Percentiles rank a stretch among this genome's conserved stretches.
Evolutionary conservation across 2,797 vertebrate species (phyloP).

Genomic region (Gila robusta): DNA sequence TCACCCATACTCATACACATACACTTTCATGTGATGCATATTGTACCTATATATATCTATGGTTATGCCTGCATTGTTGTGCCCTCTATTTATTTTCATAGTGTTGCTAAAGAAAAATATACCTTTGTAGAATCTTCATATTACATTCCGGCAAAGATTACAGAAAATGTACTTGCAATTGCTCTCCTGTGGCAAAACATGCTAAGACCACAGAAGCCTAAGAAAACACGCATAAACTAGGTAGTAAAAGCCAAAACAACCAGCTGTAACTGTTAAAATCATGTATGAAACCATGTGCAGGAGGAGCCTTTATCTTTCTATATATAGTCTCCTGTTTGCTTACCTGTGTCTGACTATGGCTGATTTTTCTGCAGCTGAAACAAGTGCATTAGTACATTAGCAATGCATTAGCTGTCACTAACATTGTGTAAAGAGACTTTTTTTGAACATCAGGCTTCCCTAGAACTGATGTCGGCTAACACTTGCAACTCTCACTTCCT

Average conservation of each 20-base stretch:
- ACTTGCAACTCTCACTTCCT: constrained; percentile 26
- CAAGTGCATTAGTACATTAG: constrained; percentile 1
- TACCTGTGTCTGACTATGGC: background rate
- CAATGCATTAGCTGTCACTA: constrained; percentile 15
- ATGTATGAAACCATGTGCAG: background rate
- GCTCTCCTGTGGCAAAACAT: background rate
- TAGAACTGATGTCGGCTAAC: background rate
- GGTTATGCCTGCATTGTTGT: background rate
- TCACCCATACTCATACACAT: too few relatives aligned
- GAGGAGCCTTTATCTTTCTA: background rate
- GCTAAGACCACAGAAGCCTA: background rate
- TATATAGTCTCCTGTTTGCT: background rate
- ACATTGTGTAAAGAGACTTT: background rate
- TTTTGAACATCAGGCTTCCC: background rate
- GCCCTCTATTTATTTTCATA: background rate
- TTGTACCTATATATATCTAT: background rate
- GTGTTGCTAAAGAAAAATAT: background rate
- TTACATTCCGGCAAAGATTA: background rate
- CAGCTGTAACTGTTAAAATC: background rate
- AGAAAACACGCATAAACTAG: background rate
- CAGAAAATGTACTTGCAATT: background rate
- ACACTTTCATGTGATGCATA: background rate
- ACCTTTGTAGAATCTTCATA: background rate
- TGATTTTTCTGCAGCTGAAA: constrained; percentile 6
- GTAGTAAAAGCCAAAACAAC: background rate